Evolutionary conservation across 2,797 vertebrate species (phyloP).

Genomic region (Euthynnus affinis): DNA sequence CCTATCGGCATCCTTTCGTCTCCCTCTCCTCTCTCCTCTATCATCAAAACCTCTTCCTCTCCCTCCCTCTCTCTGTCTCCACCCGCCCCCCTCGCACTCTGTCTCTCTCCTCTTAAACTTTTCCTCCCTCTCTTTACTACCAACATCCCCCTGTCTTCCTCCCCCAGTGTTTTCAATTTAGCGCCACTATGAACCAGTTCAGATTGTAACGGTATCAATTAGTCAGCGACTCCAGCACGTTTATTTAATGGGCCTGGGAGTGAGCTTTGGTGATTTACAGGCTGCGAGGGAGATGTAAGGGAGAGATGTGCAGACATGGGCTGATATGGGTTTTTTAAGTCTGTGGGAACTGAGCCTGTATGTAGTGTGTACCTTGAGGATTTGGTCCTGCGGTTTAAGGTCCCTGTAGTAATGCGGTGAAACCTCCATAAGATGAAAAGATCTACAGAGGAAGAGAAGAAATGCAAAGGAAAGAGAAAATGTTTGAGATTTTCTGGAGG

Average conservation of each 20-base stretch:
- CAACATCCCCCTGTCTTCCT: slow-evolving; percentile 65
- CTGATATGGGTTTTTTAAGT: slow-evolving; percentile 64
- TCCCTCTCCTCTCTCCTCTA: slow-evolving; percentile 29
- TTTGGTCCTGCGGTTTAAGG: slow-evolving; percentile 66
- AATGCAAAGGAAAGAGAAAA: slow-evolving; percentile 65
- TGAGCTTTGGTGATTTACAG: slow-evolving; percentile 83
- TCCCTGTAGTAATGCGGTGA: slow-evolving; percentile 69
- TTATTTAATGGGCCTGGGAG: slow-evolving; percentile 72
- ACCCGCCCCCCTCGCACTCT: slow-evolving; percentile 5
- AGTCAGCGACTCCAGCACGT: slow-evolving; percentile 80
- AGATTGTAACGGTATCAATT: slow-evolving; percentile 88
- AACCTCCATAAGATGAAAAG: slow-evolving; percentile 75
- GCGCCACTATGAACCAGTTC: slow-evolving; percentile 80
- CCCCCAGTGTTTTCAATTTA: slow-evolving; percentile 86
- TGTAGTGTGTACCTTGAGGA: slow-evolving; percentile 65
- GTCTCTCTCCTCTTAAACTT: slow-evolving; percentile 42
- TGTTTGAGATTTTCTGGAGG: slow-evolving; percentile 64
- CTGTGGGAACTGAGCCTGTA: slow-evolving; percentile 71
- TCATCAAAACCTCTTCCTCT: slow-evolving; percentile 48
- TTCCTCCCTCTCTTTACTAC: slow-evolving; percentile 55
- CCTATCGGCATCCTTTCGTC: slow-evolving; percentile 29
- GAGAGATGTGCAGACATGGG: slow-evolving; percentile 74
- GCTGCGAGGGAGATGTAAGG: slow-evolving; percentile 80
- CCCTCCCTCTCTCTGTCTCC: slow-evolving; percentile 26
- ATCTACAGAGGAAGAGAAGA: slow-evolving; percentile 59